A percentile compares a stretch with the other conserved stretches of the same genome.
Conservation (phyloP, 2,797 vertebrate species). For the Bucorvus abyssinicus region DNA sequence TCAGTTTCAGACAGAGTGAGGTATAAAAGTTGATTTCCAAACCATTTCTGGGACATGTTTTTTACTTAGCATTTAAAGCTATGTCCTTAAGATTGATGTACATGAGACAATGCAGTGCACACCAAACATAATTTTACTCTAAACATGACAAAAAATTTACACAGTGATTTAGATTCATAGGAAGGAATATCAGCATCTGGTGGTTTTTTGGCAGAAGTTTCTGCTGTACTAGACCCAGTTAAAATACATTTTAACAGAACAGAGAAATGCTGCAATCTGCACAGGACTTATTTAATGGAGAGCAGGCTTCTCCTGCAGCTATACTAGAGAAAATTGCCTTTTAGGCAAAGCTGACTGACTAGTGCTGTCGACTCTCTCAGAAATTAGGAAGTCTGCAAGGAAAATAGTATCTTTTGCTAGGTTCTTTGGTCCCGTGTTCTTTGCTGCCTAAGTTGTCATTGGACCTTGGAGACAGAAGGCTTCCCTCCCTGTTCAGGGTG, state of each 20-base stretch:
- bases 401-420: neutral
- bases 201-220: neutral
- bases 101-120: neutral
- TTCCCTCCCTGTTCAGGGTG: neutral
- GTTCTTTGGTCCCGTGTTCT: neutral
- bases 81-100: neutral
- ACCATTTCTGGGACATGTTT: neutral
- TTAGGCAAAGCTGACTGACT: neutral
- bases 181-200: neutral
- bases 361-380: neutral
- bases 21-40: neutral
- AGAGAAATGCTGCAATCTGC: neutral
- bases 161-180: neutral
- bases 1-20: neutral
- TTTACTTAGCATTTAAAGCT: neutral
- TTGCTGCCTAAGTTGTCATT: neutral
- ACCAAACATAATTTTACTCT: neutral
- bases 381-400: neutral
- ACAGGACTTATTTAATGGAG: neutral
- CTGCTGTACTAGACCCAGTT: neutral
- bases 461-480: neutral
- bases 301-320: neutral
- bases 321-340: neutral
- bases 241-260: neutral
- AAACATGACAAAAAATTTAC: neutral